phyloP scores from a whole-genome alignment of 2,797 vertebrate genomes.

The Allobates femoralis region DNA sequence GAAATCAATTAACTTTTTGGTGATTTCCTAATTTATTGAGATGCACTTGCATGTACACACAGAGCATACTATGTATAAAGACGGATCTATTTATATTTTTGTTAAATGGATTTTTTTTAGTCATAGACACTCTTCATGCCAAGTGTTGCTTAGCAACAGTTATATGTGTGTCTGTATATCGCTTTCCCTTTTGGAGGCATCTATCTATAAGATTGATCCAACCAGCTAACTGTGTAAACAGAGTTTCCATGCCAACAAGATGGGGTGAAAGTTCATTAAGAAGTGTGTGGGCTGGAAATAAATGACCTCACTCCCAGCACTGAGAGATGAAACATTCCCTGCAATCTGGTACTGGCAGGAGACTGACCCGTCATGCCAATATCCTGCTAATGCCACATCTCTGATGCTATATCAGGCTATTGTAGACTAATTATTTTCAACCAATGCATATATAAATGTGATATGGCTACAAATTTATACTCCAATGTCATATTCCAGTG shows the following conservation, averaged over 20 bases:
- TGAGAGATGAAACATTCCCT: conserved; percentile 33
- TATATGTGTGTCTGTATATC: conserved; percentile 57
- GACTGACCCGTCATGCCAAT: conserved; percentile 9
- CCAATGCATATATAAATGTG: background rate
- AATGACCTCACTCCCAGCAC: conserved; percentile 40
- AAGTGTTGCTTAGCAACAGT: conserved; percentile 65
- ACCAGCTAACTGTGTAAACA: conserved; percentile 65
- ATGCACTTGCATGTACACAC: too few relatives aligned
- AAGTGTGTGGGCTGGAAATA: conserved; percentile 52
- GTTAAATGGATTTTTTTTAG: conserved; percentile 35
- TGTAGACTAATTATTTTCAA: background rate
- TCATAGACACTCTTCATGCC: conserved; percentile 37
- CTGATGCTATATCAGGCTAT: background rate
- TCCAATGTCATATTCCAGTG: background rate
- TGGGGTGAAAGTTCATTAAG: conserved; percentile 56
- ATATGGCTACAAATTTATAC: background rate
- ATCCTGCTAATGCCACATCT: background rate
- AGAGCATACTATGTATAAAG: background rate
- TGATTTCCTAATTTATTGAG: too few relatives aligned
- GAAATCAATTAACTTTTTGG: too few relatives aligned
- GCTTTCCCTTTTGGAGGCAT: conserved; percentile 49
- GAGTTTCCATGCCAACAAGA: conserved; percentile 62
- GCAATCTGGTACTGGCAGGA: background rate
- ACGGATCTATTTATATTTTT: conserved; percentile 11
- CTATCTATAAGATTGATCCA: conserved; percentile 64